Percentiles rank a stretch among this genome's conserved stretches.
phyloP scores from a whole-genome alignment of 1,140 invertebrate species.

The Globodera rostochiensis region DNA sequence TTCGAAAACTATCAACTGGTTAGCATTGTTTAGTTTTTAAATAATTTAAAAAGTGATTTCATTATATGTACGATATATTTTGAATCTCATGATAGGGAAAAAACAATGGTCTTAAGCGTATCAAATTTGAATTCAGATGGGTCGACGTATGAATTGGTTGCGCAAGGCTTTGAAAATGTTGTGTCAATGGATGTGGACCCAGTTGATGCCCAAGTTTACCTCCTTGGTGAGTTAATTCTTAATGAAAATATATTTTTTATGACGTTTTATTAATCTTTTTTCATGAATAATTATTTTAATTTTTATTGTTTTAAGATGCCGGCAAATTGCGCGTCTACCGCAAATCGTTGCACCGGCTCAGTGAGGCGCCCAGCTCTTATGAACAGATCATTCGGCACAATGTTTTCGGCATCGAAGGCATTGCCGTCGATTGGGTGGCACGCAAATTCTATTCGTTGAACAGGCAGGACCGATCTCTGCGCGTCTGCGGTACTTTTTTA shows the following conservation, averaged over 20 bases:
- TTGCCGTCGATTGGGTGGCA: constrained; percentile 93
- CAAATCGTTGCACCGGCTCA: constrained; percentile 72
- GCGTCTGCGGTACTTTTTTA: constrained; percentile 72
- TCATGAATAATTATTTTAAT: constrained; percentile 79
- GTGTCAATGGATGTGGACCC: constrained; percentile 92
- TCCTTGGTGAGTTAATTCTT: constrained; percentile 34
- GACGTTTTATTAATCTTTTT: no score
- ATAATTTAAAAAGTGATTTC: no score
- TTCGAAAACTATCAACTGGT: constrained; percentile 83
- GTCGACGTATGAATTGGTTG: constrained; percentile 80
- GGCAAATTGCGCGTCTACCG: constrained; percentile 82
- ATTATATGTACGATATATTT: no score
- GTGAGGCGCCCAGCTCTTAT: constrained; percentile 72
- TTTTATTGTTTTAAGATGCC: constrained; percentile 73
- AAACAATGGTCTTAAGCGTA: neutral
- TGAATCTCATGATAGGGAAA: no score
- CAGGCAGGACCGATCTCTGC: constrained; percentile 86
- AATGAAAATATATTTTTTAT: neutral
- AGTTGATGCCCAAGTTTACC: constrained; percentile 73
- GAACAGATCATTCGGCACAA: constrained; percentile 88
- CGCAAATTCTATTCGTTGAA: constrained; percentile 97
- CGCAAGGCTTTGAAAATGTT: constrained; percentile 92
- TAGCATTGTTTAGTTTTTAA: no score
- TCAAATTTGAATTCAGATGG: constrained; percentile 72
- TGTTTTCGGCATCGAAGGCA: constrained; percentile 84